Evolutionary conservation across 1,140 invertebrate genomes (phyloP).

Genomic region (Pygmarrhopalites habei): DNA sequence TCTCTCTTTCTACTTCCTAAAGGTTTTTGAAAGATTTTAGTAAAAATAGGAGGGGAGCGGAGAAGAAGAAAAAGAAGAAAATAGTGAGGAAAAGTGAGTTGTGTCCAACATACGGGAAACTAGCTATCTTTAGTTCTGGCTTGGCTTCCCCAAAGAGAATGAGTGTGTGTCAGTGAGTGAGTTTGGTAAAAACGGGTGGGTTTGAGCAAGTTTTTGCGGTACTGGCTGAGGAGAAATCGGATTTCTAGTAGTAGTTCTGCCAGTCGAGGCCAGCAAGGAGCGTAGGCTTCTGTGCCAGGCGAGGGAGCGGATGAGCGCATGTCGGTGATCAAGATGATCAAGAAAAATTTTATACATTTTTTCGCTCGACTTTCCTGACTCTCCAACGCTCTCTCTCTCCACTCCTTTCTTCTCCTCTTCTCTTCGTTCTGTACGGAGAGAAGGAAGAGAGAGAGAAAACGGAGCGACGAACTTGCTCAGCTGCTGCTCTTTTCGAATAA

Average conservation of each 20-base stretch:
- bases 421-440: not conserved
- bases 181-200: constrained; percentile 26
- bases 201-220: constrained; percentile 31
- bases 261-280: not conserved
- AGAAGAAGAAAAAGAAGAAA: too few relatives aligned
- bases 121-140: constrained; percentile 38
- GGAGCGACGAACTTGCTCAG: not conserved
- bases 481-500: not conserved
- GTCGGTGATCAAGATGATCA: constrained; percentile 20
- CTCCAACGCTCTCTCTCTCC: not conserved
- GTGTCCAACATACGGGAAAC: constrained; percentile 31
- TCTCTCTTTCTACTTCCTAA: too few relatives aligned
- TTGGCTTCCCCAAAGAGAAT: constrained; percentile 27
- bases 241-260: constrained; percentile 5
- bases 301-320: constrained; percentile 22
- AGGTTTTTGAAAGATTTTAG: too few relatives aligned
- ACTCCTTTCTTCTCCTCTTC: not conserved
- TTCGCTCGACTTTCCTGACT: not conserved
- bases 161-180: constrained; percentile 23
- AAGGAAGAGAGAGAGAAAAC: not conserved
- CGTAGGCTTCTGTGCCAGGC: constrained; percentile 19
- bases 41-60: too few relatives aligned
- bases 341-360: constrained; percentile 30
- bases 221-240: constrained; percentile 28
- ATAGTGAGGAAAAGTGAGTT: too few relatives aligned